Conservation (phyloP, 1,140 invertebrate species). For the Bilobella aurantiaca region DNA sequence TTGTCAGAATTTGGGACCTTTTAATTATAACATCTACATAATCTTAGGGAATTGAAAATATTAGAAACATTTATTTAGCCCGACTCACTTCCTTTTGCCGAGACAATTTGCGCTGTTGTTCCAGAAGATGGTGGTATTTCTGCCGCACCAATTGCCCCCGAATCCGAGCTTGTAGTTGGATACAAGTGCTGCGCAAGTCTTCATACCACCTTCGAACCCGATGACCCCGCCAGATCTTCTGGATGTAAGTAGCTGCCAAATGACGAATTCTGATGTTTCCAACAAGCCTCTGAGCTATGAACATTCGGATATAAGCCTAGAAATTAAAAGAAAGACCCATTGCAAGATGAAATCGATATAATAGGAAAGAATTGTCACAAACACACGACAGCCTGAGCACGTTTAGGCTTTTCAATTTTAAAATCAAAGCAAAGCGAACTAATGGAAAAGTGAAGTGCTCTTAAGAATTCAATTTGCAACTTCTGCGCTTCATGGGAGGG, state of each 20-base stretch:
- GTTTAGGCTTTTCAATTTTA: too few relatives aligned
- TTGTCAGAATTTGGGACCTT: too few relatives aligned
- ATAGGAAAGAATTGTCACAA: neutral
- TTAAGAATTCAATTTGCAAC: neutral
- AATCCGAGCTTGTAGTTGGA: slow-evolving; percentile 61
- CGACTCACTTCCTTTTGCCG: slow-evolving; percentile 20
- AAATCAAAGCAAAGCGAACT: too few relatives aligned
- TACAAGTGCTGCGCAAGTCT: slow-evolving; percentile 48
- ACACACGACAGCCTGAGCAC: neutral
- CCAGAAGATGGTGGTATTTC: slow-evolving; percentile 43
- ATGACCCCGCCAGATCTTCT: slow-evolving; percentile 61
- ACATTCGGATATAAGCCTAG: slow-evolving; percentile 56
- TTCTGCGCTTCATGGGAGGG: too few relatives aligned
- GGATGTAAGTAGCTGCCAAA: slow-evolving; percentile 60
- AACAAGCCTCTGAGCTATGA: slow-evolving; percentile 41
- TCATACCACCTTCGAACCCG: slow-evolving; percentile 55
- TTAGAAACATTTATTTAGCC: neutral
- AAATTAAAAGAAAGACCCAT: slow-evolving; percentile 19
- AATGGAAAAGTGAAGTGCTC: neutral
- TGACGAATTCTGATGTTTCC: slow-evolving; percentile 41
- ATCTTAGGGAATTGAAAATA: neutral
- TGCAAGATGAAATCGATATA: neutral
- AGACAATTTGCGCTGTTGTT: slow-evolving; percentile 30
- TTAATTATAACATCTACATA: too few relatives aligned
- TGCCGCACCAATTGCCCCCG: slow-evolving; percentile 51